Conservation (phyloP, 2,113 vertebrate genomes). For the Arothron firmamentum region DNA sequence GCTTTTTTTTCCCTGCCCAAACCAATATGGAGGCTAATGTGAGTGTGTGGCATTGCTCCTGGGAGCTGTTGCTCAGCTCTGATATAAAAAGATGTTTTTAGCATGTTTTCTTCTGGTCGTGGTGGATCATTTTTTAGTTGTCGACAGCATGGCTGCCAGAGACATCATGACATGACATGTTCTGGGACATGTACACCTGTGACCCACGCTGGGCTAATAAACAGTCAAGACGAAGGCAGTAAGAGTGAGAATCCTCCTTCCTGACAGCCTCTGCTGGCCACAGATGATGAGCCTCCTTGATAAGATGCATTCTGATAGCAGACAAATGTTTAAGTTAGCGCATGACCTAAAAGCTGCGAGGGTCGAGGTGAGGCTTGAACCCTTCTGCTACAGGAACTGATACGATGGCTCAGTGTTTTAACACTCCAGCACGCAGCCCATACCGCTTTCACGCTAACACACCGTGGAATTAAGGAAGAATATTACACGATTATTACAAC, state of each 20-base stretch:
- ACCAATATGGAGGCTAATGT: conserved; percentile 32
- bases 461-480: neutral
- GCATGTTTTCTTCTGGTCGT: conserved; percentile 10
- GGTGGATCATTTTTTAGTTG: conserved; percentile 3
- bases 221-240: conserved; percentile 31
- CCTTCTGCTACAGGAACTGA: conserved; percentile 15
- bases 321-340: conserved; percentile 53
- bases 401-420: neutral
- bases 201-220: conserved; percentile 38
- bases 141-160: conserved; percentile 13
- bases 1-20: conserved; percentile 38
- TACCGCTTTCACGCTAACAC: neutral
- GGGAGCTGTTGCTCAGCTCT: conserved; percentile 12
- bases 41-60: conserved; percentile 19
- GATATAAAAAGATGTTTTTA: conserved; percentile 15
- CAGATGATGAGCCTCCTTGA: conserved; percentile 34
- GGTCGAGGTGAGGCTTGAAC: conserved; percentile 3
- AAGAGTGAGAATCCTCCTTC: conserved; percentile 35
- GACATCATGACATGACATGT: conserved; percentile 26
- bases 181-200: conserved; percentile 48
- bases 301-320: conserved; percentile 40
- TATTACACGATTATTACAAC: neutral
- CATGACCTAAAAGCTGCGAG: conserved; percentile 22
- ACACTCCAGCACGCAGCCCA: too few species aligned
- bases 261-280: conserved; percentile 43